Base-by-base conservation (phyloP, 1,140 invertebrate species). In the Papilio glaucus region DNA sequence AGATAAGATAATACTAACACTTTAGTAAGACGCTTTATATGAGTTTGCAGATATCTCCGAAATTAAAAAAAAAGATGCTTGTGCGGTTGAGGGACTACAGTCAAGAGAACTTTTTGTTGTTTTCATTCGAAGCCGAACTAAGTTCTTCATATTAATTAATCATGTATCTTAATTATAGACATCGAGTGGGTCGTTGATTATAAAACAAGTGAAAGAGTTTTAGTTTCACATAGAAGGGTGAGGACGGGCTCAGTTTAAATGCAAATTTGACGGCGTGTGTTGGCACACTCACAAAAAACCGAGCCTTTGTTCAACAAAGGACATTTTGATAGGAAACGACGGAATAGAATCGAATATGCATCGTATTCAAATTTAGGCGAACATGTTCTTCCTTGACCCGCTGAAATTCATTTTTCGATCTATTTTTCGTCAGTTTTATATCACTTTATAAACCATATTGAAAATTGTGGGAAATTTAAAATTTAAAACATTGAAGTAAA, bases 271-370 rank as follows among this genome's bases (percentile, higher is more conserved):
- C 49, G 10, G 18, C 49, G 49, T 53, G 24, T 53, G 49, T 53
- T 21, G 45, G 45, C 18, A 53, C 49, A 21, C 49, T 26, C 49
- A 9, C 49, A 53, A 53, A 53, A 53, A 45, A 6, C 45, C 18
- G 49, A 18, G 18, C 8, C 49, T 24, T 26, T 21, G 45, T 53
- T 12, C 2, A 33, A 33, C 49, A 53, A 53, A 53, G 49, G 49
- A 53, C 9, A 53, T 53, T 53, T 53, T 53, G 49, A 57, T 57
- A 57, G 18, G 21, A 57, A 57, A 57, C 21, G 21, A 21, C 21
- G 49, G 49, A 57, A 57, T 21, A 6, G 21, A 57, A 57, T 24
- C 49, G 49, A 57, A 57, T 57, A 57, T 57, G 49, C 49, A 57
- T 57, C 49, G 49, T 57, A 57, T 57, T 57, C 49, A 57, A 57